Base-by-base conservation (phyloP, 2,888 invertebrate genomes). In the Aspidiotus rigidus region DNA sequence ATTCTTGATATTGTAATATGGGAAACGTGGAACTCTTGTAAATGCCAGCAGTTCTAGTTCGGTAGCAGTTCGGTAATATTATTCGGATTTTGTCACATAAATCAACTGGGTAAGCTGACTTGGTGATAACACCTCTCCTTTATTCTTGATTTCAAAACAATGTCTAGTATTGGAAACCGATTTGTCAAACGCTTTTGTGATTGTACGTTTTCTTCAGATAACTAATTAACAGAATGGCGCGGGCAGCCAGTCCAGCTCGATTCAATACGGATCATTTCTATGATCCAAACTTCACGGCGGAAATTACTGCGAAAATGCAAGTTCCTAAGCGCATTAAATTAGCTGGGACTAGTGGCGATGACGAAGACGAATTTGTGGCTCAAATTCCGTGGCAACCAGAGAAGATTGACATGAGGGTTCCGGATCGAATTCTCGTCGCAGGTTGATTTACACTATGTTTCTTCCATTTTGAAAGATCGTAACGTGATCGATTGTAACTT, bases 401-500 rank as follows among this genome's bases (percentile, higher is more conserved):
- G 57, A 89, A 88, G 79, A 86, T 89, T 78, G 87, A 89, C 74
- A 95, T 95, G 95, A 88, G 88, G 76, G 94, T 96, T 53, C 95
- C 95, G 3, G 95, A 95, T 76, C 85, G 93, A 76, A 95, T 96
- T 77, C 83, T 95, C 74, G 89, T 95, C 61, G 84, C 89, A 75
- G 95, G 95, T 77, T 85, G 86, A 78, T 17, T 57, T 55, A 1
- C 2, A 42, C 44, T 40, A 5, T 28, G 16, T 59, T 59, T 28
- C 1, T 15, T 42, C 44, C 49, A 62, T 15, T 62, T 41, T 61
- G 57, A 57, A 11, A 11, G 60, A 17, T 16, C 5, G 28, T 60
- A 2, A 39, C 2, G n/a, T 2, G 57, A 17, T 57, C 13, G 7
- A 57, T 16, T 57, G 10, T 60, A 28, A 28, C 1, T 28, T 5